Evolutionary conservation across 2,888 invertebrate species (phyloP), one percentile per base, ranked within the genome.

Genomic region (Theretra japonica): DNA sequence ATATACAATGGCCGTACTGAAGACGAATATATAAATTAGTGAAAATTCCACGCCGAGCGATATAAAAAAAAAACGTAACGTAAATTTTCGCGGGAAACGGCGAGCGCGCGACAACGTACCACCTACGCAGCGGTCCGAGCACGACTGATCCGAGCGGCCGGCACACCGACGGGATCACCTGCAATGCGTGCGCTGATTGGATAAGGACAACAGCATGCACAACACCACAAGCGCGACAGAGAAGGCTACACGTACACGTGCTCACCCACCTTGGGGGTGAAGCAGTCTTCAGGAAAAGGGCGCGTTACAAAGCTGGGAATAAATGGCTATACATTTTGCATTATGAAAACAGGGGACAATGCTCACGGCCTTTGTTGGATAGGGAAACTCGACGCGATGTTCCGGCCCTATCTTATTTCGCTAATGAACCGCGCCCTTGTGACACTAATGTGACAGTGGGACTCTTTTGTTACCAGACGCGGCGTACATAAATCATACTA

Each of bases 131-230:
- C 84, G 80, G 80, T 80, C 79, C 73, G 82, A 83, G 84, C 86
- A 85, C 90, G 90, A 94, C 94, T 94, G 86, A 86, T 81, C 82
- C 48, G 73, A 58, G 74, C 76, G 75, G 75, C 72, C 48, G 58
- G 76, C 75, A 72, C 71, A 79, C 77, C 72, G 76, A 77, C 80
- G 79, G 83, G 85, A 88, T 91, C 92, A 94, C 94, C 94, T 94
- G 94, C 94, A 94, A 89, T 94, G 93, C 94, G 94, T 92, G 92
- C 91, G 94, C 92, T 91, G 89, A 84, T 90, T 90, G 72, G 83
- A 91, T 62, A 75, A 86, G 83, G 89, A 89, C 74, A 72, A 79
- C 73, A 28, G 73, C 74, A 84, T 77, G 56, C 68, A 21, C 72
- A 68, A 68, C 68, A 69, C 5, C 28, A 2, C n/a, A 71, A 1